Conservation (phyloP, 2,113 vertebrate species). For the Syngnathoides biaculeatus region DNA sequence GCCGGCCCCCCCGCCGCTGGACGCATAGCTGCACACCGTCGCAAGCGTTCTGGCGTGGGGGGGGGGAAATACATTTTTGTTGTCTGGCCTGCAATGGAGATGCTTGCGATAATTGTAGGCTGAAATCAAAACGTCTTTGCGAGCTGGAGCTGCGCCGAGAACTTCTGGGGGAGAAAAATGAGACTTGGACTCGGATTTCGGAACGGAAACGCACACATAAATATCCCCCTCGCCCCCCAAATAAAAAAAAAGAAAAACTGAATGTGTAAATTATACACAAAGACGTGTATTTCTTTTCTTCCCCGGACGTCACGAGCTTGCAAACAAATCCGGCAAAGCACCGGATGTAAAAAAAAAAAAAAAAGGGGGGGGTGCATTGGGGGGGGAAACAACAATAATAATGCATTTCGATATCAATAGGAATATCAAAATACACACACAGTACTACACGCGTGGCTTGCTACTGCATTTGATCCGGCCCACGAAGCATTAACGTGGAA, state of each 20-base stretch:
- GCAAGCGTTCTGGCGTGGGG: not conserved
- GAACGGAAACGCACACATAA: not conserved
- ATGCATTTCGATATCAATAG: no score
- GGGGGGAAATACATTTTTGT: not conserved
- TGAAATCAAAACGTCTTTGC: not conserved
- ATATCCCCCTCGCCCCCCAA: no score
- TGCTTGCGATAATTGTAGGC: not conserved
- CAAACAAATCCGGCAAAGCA: no score
- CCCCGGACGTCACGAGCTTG: not conserved
- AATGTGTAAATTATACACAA: not conserved
- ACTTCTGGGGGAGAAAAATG: not conserved
- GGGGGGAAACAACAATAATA: not conserved
- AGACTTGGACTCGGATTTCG: not conserved
- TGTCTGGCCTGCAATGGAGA: not conserved
- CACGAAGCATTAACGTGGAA: no score
- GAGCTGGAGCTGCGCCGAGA: not conserved
- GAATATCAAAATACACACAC: not conserved
- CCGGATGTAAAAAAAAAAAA: no score
- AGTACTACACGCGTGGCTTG: not conserved
- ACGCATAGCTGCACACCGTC: slow-evolving; percentile 1
- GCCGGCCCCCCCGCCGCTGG: not conserved
- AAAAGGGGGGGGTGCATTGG: no score
- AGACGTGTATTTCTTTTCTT: not conserved
- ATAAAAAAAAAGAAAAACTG: not conserved
- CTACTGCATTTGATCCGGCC: no score